Percentiles rank a stretch among this genome's conserved stretches.
Conservation (phyloP, 1,140 invertebrate species). For the Brachionus koreanus region DNA sequence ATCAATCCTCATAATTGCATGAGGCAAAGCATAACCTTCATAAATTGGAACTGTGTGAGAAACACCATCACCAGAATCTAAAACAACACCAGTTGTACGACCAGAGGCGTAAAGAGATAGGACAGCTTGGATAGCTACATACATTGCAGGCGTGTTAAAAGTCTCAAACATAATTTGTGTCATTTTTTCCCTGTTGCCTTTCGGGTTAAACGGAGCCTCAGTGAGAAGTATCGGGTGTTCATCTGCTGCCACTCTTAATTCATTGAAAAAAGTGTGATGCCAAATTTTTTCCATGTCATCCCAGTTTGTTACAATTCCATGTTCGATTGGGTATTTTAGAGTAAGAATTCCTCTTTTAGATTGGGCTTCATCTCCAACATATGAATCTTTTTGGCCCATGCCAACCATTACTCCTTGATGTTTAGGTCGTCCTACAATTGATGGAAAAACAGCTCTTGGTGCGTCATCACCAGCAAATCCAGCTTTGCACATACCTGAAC, state of each 20-base stretch:
- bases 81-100: conserved; percentile 83
- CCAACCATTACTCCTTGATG: conserved; percentile 85
- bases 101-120: conserved; percentile 79
- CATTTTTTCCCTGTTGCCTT: conserved; percentile 46
- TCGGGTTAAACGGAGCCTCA: conserved; percentile 46
- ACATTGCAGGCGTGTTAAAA: conserved; percentile 51
- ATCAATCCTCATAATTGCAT: conserved; percentile 79
- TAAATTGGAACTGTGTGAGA: conserved; percentile 84
- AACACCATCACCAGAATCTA: conserved; percentile 81
- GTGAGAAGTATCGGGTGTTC: conserved; percentile 48
- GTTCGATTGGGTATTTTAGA: conserved; percentile 46
- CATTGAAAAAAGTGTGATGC: conserved; percentile 45
- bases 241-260: conserved; percentile 48
- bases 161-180: conserved; percentile 51
- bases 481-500: conserved; percentile 83
- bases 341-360: conserved; percentile 46
- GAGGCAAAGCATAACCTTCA: conserved; percentile 71
- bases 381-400: conserved; percentile 90
- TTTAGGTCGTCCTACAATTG: conserved; percentile 75
- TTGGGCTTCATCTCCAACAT: conserved; percentile 71
- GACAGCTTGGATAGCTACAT: conserved; percentile 78
- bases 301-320: conserved; percentile 48
- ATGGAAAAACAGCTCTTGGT: conserved; percentile 79
- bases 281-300: conserved; percentile 48
- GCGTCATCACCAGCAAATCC: conserved; percentile 85